A percentile compares a stretch with the other conserved stretches of the same genome.
These are phyloP conservation scores for Martes martes DNA, from an alignment of 2,113 vertebrate genomes.

Conservation along the genomic window DNA sequence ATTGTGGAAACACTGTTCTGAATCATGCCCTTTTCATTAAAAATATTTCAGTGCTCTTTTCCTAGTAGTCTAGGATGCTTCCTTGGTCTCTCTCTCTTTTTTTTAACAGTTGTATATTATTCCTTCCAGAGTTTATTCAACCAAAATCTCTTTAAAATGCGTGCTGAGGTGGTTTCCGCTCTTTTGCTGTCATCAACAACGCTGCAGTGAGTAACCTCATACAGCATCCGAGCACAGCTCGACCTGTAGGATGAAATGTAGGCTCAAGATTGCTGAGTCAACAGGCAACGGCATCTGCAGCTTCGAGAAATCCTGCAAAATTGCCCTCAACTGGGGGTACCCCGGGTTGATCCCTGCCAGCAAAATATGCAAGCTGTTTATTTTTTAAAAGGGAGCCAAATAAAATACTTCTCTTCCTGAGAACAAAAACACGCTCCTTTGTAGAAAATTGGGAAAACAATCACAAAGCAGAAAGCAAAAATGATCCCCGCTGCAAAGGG, in stretches of 20 bases:
- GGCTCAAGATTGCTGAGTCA: neutral
- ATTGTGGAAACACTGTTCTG: neutral
- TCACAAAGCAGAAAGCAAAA: neutral
- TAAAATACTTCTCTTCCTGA: neutral
- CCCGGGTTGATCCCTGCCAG: neutral
- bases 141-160: neutral
- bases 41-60: neutral
- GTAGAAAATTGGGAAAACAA: neutral
- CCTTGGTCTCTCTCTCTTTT: neutral
- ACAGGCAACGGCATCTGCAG: neutral
- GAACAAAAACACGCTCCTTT: neutral
- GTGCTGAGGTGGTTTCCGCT: neutral
- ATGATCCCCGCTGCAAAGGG: too few species aligned
- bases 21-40: neutral
- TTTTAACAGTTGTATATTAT: neutral
- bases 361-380: neutral
- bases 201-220: neutral
- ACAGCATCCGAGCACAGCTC: too few species aligned
- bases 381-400: neutral
- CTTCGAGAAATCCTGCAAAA: neutral
- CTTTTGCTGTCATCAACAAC: neutral
- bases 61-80: neutral
- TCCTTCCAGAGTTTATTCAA: neutral
- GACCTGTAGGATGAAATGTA: neutral
- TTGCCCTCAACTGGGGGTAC: fast-evolving